These are phyloP conservation scores for Thamnaconus septentrionalis DNA, from an alignment of 2,113 vertebrate genomes.

Conservation along the genomic window DNA sequence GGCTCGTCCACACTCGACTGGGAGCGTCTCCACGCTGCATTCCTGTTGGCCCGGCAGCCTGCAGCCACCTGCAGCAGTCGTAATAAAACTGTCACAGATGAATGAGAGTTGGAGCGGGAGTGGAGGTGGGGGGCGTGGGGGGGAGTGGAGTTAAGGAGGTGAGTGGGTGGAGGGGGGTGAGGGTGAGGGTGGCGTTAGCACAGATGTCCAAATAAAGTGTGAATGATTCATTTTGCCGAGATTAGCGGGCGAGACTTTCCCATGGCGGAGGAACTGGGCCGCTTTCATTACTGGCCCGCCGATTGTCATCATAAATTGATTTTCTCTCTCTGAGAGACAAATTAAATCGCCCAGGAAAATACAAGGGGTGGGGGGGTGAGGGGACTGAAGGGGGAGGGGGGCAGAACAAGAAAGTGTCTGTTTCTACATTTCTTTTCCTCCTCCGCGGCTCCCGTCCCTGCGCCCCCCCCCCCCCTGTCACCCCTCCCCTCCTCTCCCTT, in stretches of 20 bases:
- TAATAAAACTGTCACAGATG: conserved; percentile 80
- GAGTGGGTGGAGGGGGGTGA: not conserved
- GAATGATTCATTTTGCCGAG: conserved; percentile 80
- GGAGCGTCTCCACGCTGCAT: conserved; percentile 55
- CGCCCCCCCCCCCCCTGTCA: no score
- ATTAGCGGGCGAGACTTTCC: conserved; percentile 91
- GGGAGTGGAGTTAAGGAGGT: not conserved
- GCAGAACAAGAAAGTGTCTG: conserved; percentile 95
- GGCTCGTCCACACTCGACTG: conserved; percentile 28
- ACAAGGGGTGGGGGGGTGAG: conserved; percentile 57
- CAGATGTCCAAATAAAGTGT: conserved; percentile 83
- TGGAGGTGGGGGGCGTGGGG: no score
- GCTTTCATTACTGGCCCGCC: conserved; percentile 88
- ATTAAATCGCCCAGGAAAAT: conserved; percentile 96
- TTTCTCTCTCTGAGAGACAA: conserved; percentile 98
- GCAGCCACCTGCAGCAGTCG: conserved; percentile 75
- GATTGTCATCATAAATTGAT: conserved; percentile 99
- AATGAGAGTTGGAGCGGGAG: conserved; percentile 57
- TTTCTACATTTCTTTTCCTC: conserved; percentile 81
- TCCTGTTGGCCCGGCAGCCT: conserved; percentile 61
- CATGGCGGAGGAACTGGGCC: conserved; percentile 85
- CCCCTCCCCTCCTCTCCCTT: no score
- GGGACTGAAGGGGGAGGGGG: conserved; percentile 52
- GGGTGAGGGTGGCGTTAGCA: conserved; percentile 50
- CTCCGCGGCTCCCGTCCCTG: conserved; percentile 38